These are phyloP conservation scores for Augiades crinisus DNA, from an alignment of 2,888 invertebrate species.

Conservation along the genomic window DNA sequence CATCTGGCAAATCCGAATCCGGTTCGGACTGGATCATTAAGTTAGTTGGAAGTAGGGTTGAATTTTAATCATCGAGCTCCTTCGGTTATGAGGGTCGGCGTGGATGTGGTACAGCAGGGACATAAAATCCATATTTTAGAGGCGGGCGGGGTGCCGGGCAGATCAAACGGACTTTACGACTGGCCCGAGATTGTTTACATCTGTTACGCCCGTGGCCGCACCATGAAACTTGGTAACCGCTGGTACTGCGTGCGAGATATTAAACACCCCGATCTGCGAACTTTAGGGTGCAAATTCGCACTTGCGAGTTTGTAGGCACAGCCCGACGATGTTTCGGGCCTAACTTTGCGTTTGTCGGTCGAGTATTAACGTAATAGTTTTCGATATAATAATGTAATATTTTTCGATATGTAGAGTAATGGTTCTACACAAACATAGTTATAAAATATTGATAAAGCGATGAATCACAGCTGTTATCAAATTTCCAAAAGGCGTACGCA, in stretches of 20 bases:
- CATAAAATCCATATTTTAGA: conserved; percentile 80
- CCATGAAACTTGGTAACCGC: conserved; percentile 74
- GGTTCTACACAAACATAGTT: too few relatives aligned
- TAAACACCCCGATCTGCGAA: conserved; percentile 40
- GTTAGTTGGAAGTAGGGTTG: conserved; percentile 20
- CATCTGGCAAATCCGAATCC: too few relatives aligned
- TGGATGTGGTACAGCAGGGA: conserved; percentile 69
- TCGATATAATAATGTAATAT: too few relatives aligned
- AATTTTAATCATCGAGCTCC: conserved; percentile 28
- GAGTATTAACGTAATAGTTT: too few relatives aligned
- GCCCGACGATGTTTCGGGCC: not conserved
- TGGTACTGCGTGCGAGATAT: conserved; percentile 55
- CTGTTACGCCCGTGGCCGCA: conserved; percentile 71
- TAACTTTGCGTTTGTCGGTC: not conserved
- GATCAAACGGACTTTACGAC: conserved; percentile 79
- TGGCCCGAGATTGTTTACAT: conserved; percentile 78
- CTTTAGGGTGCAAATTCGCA: conserved; percentile 21
- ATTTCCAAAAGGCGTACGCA: not conserved
- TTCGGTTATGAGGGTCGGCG: conserved; percentile 65
- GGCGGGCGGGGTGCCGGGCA: conserved; percentile 54
- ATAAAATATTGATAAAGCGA: too few relatives aligned
- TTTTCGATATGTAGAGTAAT: too few relatives aligned
- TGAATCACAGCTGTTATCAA: not conserved
- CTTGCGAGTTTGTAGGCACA: conserved; percentile 5
- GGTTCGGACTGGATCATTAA: conserved; percentile 14